Evolutionary conservation across 2,888 invertebrate species (phyloP), one percentile per base, ranked within the genome.

Genomic region (Mermis nigrescens): DNA sequence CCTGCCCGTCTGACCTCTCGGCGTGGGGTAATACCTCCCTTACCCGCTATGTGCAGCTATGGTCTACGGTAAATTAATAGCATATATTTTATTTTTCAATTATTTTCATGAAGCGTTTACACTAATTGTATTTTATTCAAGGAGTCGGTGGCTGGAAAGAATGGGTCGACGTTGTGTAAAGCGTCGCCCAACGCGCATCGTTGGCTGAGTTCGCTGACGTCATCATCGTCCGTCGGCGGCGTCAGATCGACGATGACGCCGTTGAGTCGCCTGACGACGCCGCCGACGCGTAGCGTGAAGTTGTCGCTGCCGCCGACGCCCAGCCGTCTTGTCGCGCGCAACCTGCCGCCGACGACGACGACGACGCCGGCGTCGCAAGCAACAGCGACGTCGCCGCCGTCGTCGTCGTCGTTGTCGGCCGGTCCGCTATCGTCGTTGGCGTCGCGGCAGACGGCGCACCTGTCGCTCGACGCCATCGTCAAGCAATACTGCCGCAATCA

Each of bases 401-500:
- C 38, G 19, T 38, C 38, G 38, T 38, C 38, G 38, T 38, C 38
- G 38, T 12, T 19, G 38, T 7, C 19, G 7, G 38, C 12, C 38
- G 38, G 38, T 19, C 12, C 12, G 7, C 38, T 12, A 19, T 12
- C 38, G 38, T 38, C 48, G 48, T 38, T 38, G 38, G 19, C 19
- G 12, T 22, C 46, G 51, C 48, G 46, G 32, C 15, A n/a, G 29
- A 31, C 46, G 27, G 27, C 27, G 4, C 38, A 55, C 24, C 59
- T 65, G 31, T 84, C 85, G 0, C 77, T 95, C 28, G 86, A 90
- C 74, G 84, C 85, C 51, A 92, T 98, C 69, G 87, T 95, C 64
- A 91, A 88, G 0, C 92, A 94, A 75, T 95, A 94, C 76, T 79
- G 95, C 57, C 85, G 90, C 67, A 90, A 91, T 76, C 95, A 98